These are phyloP conservation scores for Vesta saturnalis DNA, from an alignment of 2,888 invertebrate genomes.

Conservation along the genomic window DNA sequence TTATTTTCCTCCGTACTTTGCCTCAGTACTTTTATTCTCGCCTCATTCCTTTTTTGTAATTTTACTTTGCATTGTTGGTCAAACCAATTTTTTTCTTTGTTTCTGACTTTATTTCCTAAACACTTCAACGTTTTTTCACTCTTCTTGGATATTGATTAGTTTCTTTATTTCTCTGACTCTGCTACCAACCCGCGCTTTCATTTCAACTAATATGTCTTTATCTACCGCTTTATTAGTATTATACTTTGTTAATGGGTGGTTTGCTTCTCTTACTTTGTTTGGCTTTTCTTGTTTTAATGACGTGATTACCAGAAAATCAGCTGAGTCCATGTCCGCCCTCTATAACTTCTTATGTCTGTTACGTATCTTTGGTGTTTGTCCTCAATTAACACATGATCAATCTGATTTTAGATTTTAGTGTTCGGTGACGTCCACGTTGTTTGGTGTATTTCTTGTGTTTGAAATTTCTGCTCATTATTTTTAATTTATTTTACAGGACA, in stretches of 20 bases:
- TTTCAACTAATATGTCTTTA: too few species aligned
- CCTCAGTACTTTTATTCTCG: background rate
- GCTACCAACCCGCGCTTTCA: background rate
- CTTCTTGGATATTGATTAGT: background rate
- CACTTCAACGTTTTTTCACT: background rate
- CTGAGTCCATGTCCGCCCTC: background rate
- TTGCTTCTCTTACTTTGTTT: too few species aligned
- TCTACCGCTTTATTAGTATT: background rate
- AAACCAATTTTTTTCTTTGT: background rate
- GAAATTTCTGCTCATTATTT: background rate
- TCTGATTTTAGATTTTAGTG: background rate
- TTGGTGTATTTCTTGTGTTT: background rate
- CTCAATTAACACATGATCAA: background rate
- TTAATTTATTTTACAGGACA: background rate
- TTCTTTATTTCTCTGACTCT: background rate
- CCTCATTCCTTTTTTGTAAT: background rate
- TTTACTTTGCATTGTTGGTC: too few species aligned
- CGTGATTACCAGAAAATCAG: too few species aligned
- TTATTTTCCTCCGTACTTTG: conserved; percentile 4
- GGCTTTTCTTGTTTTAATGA: too few species aligned
- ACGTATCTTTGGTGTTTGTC: too few species aligned
- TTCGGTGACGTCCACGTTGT: background rate
- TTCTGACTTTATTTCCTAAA: background rate
- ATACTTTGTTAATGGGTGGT: background rate
- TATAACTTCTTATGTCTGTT: background rate